Evolutionary conservation across 2,888 invertebrate species (phyloP), one percentile per base, ranked within the genome.

Genomic region (Anoplius nigerrimus): DNA sequence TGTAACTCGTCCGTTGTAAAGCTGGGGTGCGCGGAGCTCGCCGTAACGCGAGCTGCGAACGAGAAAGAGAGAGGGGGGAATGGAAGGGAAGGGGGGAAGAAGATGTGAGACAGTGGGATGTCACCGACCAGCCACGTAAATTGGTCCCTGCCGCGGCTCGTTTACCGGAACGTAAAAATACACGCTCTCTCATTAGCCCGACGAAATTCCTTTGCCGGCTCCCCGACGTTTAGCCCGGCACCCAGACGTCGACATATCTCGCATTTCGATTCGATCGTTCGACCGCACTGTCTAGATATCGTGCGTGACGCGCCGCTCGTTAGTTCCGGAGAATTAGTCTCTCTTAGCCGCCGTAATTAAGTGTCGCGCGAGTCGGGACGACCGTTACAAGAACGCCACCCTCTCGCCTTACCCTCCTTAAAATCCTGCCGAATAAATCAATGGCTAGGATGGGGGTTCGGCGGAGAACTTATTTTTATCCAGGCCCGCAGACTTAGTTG

Each of bases 301-400:
- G 56, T 56, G 71, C 70, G 69, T 68, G 71, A 71, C 69, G 60
- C 52, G 66, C 54, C 69, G 74, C 82, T 83, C 84, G 83, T 83
- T 83, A 83, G 84, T 83, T 83, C 82, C 83, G 80, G 74, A 79
- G 77, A 82, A 84, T 82, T 78, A 76, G 74, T 74, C 81, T 80
- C 66, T 70, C 75, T 73, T 48, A 16, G 16, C 72, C 71, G 73
- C 63, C 57, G 75, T 75, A 71, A 75, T 79, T 78, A 80, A 71
- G 57, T 27, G 59, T 34, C 62, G 46, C 46, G 51, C 55, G 43
- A 20, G 53, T 34, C n/a, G n/a, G n/a, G n/a, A n/a, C n/a, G n/a
- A 24, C 68, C 62, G 67, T 70, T 67, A 73, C 65, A 66, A 64
- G 65, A 16, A 48, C 48, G 11, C 6, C 34, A 13, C 34, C 11